Evolutionary conservation across 2,888 invertebrate species (phyloP), one percentile per base, ranked within the genome.

Genomic region (Rhamphomyia laevipes): DNA sequence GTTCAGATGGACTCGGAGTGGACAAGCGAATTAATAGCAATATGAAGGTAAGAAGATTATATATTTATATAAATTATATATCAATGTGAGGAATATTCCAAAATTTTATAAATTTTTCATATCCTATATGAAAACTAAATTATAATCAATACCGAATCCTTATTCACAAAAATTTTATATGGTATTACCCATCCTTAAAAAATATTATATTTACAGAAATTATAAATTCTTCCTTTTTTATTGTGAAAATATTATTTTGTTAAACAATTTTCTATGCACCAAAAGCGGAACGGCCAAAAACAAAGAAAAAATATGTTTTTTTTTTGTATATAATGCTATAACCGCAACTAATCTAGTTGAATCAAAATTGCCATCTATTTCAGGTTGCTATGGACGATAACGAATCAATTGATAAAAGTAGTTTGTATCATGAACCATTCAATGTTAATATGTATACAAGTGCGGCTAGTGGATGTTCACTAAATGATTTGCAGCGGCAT

Each of bases 391-490:
- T 67, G 65, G 67, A 67, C 55, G 70, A 71, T 65, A 68, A 64
- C 57, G 71, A 70, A 56, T 70, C 71, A 54, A 71, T 70, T 57
- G 70, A 70, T 64, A 70, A 71, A 63, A 71, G 68, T 58, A 70
- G 70, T 57, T 63, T 70, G 47, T 73, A 73, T 58, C 73, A 73
- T 59, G 73, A 73, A 60, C 73, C 73, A 40, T 73, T 72, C 63
- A 72, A 71, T 60, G 69, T 70, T 55, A 71, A 71, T 57, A 69
- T 71, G 67, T 70, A 69, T 55, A 70, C 71, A 46, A 71, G 68
- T 61, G 70, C 72, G 51, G 70, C 70, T 45, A 70, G 70, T 57
- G 71, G 65, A 49, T 70, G 71, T 55, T 68, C 70, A 46, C 63
- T 70, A 61, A 70, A 70, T 59, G 68, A 70, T 61, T 63, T 71